Percentiles rank a stretch among this genome's conserved stretches.
phyloP scores from a whole-genome alignment of 2,888 invertebrate genomes.

The Heliconius aoede region DNA sequence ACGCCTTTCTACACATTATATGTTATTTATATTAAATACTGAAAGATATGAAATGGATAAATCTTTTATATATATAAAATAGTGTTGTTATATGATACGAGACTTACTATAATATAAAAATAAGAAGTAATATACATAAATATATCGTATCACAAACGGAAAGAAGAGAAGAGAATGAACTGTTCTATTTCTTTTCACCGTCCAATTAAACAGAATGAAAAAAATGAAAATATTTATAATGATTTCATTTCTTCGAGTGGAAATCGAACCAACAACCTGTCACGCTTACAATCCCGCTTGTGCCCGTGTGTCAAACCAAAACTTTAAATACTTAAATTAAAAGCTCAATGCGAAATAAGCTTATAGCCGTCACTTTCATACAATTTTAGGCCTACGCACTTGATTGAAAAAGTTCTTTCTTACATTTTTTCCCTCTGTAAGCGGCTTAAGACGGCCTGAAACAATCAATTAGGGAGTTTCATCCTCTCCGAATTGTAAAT shows the following conservation, averaged over 20 bases:
- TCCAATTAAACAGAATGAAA: too few species aligned
- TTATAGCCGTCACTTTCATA: constrained; percentile 59
- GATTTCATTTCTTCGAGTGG: background rate
- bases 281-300: background rate
- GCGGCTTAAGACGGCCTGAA: constrained; percentile 68
- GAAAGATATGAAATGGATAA: too few species aligned
- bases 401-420: constrained; percentile 76
- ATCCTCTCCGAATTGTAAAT: constrained; percentile 76
- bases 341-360: constrained; percentile 33
- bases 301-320: background rate
- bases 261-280: background rate
- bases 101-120: too few species aligned
- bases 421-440: constrained; percentile 61
- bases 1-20: too few species aligned
- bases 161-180: too few species aligned
- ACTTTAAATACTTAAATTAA: constrained; percentile 14
- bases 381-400: constrained; percentile 53
- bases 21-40: too few species aligned
- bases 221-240: background rate
- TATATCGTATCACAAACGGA: too few species aligned
- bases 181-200: too few species aligned
- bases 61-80: too few species aligned
- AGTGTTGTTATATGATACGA: too few species aligned
- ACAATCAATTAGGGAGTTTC: constrained; percentile 79
- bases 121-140: too few species aligned